phyloP scores from a whole-genome alignment of 1,140 invertebrate species.

The Meloidogyne hapla region DNA sequence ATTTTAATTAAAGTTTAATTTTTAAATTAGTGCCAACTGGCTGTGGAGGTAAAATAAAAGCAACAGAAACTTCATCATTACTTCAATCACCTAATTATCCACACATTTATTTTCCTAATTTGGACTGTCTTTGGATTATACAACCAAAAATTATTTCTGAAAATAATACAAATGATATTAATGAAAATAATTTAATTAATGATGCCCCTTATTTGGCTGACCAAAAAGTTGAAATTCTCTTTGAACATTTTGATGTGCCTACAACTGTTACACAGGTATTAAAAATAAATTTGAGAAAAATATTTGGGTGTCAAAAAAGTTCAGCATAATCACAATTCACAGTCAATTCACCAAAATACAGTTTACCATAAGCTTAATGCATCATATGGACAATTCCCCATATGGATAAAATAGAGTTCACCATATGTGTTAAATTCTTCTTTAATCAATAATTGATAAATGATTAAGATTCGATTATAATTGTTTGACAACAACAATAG shows the following conservation, averaged over 20 bases:
- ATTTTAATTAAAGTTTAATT: neutral
- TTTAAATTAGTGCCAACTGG: conserved; percentile 58
- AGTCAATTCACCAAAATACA: no score
- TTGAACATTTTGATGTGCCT: conserved; percentile 52
- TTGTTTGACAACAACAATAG: no score
- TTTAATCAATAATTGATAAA: no score
- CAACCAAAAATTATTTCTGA: neutral
- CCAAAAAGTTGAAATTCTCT: conserved; percentile 36
- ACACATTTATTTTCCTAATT: conserved; percentile 56
- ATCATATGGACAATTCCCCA: no score
- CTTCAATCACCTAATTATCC: conserved; percentile 61
- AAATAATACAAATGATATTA: neutral
- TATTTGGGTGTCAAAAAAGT: no score
- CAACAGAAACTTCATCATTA: conserved; percentile 36
- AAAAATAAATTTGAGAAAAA: no score
- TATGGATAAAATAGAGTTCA: no score
- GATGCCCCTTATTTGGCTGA: conserved; percentile 18
- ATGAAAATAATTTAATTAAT: neutral
- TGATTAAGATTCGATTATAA: no score
- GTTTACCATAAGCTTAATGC: no score
- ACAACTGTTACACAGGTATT: conserved; percentile 40
- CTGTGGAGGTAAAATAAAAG: conserved; percentile 48
- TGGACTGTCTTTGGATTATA: conserved; percentile 65
- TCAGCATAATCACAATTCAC: no score
- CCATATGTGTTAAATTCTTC: no score